These are phyloP conservation scores for Diprion similis DNA, from an alignment of 1,140 invertebrate genomes.

Conservation along the genomic window DNA sequence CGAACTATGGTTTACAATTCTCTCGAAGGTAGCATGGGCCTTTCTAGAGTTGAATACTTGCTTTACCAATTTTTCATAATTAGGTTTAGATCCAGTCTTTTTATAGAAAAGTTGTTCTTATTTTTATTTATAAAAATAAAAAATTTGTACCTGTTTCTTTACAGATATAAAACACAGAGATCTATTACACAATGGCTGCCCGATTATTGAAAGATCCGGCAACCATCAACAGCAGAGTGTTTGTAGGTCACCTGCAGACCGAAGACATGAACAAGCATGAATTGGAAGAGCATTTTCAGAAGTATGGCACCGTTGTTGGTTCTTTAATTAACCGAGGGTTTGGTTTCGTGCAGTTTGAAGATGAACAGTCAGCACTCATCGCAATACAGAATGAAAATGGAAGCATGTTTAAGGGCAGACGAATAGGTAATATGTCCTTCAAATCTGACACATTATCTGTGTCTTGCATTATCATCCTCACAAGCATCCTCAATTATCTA, in stretches of 20 bases:
- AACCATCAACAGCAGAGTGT: constrained; percentile 75
- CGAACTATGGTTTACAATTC: too few species aligned
- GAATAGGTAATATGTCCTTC: constrained; percentile 50
- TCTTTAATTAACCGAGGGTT: constrained; percentile 78
- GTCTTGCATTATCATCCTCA: too few species aligned
- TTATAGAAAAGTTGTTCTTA: too few species aligned
- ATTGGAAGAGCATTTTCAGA: constrained; percentile 76
- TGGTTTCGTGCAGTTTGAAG: constrained; percentile 86
- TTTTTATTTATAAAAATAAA: too few species aligned
- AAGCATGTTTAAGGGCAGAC: constrained; percentile 72
- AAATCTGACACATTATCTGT: too few species aligned
- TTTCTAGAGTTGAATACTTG: too few species aligned
- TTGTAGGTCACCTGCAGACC: constrained; percentile 75
- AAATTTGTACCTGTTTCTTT: neutral
- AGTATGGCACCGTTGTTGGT: constrained; percentile 76
- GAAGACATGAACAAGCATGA: constrained; percentile 71
- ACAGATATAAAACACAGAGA: neutral
- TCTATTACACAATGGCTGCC: constrained; percentile 40
- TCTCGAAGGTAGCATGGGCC: too few species aligned
- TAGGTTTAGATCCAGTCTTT: too few species aligned
- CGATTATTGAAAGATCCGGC: constrained; percentile 71
- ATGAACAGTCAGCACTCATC: constrained; percentile 73
- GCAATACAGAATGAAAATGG: constrained; percentile 76
- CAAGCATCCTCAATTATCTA: too few species aligned
- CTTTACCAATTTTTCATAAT: too few species aligned